These are phyloP conservation scores for Euplexia lucipara DNA, from an alignment of 2,888 invertebrate genomes.

Conservation along the genomic window DNA sequence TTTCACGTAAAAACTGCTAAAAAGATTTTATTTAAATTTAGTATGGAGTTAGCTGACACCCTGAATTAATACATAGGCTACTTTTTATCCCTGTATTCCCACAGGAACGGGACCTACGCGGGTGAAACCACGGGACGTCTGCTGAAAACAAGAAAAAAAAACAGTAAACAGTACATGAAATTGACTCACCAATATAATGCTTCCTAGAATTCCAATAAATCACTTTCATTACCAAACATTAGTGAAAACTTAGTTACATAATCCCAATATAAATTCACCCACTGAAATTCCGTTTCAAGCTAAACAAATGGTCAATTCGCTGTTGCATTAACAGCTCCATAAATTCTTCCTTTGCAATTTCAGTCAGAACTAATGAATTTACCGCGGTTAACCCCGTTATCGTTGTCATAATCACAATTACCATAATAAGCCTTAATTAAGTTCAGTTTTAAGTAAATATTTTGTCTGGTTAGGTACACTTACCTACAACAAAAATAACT, in stretches of 20 bases:
- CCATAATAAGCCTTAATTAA: constrained; percentile 66
- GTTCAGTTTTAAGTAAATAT: constrained; percentile 60
- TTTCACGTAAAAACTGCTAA: too few relatives aligned
- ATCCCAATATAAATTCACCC: constrained; percentile 10
- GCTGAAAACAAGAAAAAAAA: too few relatives aligned
- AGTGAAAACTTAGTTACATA: background rate
- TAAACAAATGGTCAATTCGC: constrained; percentile 35
- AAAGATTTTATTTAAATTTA: too few relatives aligned
- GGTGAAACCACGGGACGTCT: too few relatives aligned
- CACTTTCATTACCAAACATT: background rate
- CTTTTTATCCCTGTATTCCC: too few relatives aligned
- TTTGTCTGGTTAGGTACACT: constrained; percentile 36
- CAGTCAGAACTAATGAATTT: constrained; percentile 56
- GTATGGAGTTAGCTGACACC: too few relatives aligned
- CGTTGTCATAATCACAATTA: constrained; percentile 57
- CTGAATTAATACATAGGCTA: too few relatives aligned
- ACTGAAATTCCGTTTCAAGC: background rate
- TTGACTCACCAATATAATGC: too few relatives aligned
- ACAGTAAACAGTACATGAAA: background rate
- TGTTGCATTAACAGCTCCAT: constrained; percentile 46
- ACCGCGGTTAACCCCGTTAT: constrained; percentile 50
- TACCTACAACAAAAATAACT: constrained; percentile 9
- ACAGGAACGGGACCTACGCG: too few relatives aligned
- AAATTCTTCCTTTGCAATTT: constrained; percentile 49
- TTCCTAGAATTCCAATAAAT: background rate